phyloP scores from a whole-genome alignment of 2,888 invertebrate species.

The Mechanitis messenoides region DNA sequence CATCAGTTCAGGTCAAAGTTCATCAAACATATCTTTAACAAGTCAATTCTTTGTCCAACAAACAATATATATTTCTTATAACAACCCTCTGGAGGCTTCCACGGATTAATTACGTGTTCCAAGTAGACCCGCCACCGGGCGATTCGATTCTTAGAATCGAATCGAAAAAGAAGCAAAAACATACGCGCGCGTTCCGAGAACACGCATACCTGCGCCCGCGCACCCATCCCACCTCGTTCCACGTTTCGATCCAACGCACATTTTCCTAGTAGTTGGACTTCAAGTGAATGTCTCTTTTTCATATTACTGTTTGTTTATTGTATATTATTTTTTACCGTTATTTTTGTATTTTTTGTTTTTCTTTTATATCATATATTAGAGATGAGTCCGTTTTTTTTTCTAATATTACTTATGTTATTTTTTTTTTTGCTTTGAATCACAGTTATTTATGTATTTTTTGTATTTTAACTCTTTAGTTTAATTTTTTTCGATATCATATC shows the following conservation, averaged over 20 bases:
- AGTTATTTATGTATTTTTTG: no score
- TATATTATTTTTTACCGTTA: no score
- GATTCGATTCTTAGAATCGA: conserved; percentile 72
- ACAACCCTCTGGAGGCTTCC: conserved; percentile 74
- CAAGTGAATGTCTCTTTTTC: conserved; percentile 29
- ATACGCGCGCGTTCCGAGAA: conserved; percentile 67
- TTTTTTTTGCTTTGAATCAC: no score
- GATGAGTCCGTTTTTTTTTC: no score
- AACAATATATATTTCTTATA: conserved; percentile 58
- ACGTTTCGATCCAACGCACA: conserved; percentile 53
- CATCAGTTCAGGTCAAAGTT: conserved; percentile 44
- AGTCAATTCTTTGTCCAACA: conserved; percentile 39
- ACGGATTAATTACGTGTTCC: conserved; percentile 76
- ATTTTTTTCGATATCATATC: no score
- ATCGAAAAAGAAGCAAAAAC: conserved; percentile 76
- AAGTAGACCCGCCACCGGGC: conserved; percentile 74
- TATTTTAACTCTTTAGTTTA: no score
- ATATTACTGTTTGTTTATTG: conserved; percentile 22
- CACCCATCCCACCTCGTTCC: conserved; percentile 60
- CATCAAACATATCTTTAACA: conserved; percentile 32
- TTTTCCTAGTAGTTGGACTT: conserved; percentile 48
- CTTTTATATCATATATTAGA: no score
- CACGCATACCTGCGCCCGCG: conserved; percentile 70
- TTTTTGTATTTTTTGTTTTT: no score
- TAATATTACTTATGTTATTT: no score